phyloP scores from a whole-genome alignment of 2,888 invertebrate genomes.

The Orthonevra nobilis region DNA sequence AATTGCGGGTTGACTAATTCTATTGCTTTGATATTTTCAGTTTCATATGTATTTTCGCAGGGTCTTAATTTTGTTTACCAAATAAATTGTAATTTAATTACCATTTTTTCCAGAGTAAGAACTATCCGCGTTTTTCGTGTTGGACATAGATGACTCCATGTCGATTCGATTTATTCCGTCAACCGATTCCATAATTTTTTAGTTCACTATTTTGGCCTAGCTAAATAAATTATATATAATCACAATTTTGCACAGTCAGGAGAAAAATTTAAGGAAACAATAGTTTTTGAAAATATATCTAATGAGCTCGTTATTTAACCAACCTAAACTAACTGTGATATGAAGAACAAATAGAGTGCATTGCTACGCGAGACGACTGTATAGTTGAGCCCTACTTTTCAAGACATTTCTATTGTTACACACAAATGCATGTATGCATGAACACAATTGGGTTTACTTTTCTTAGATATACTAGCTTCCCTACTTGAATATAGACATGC shows the following conservation, averaged over 20 bases:
- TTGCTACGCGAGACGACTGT: constrained; percentile 41
- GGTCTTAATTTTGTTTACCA: constrained; percentile 49
- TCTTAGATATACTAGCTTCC: neutral
- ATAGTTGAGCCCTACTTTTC: constrained; percentile 58
- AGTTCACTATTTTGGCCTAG: too few relatives aligned
- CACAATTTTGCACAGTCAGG: too few relatives aligned
- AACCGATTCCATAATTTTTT: constrained; percentile 90
- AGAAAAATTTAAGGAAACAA: too few relatives aligned
- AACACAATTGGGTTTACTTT: constrained; percentile 38
- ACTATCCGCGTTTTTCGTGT: constrained; percentile 83
- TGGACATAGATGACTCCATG: constrained; percentile 84
- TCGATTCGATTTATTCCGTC: constrained; percentile 90
- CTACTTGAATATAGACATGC: constrained; percentile 37
- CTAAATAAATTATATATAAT: too few relatives aligned
- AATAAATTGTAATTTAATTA: constrained; percentile 66
- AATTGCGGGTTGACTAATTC: too few relatives aligned
- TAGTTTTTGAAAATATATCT: constrained; percentile 50
- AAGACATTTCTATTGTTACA: too few relatives aligned
- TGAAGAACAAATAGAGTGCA: constrained; percentile 31
- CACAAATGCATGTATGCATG: constrained; percentile 34
- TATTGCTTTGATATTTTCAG: too few relatives aligned
- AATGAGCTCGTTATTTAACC: constrained; percentile 61
- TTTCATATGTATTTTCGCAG: too few relatives aligned
- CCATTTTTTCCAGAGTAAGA: constrained; percentile 76
- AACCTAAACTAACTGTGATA: constrained; percentile 63